Evolutionary conservation across 2,113 vertebrate species (phyloP).

Genomic region (Megaceryle torquata): DNA sequence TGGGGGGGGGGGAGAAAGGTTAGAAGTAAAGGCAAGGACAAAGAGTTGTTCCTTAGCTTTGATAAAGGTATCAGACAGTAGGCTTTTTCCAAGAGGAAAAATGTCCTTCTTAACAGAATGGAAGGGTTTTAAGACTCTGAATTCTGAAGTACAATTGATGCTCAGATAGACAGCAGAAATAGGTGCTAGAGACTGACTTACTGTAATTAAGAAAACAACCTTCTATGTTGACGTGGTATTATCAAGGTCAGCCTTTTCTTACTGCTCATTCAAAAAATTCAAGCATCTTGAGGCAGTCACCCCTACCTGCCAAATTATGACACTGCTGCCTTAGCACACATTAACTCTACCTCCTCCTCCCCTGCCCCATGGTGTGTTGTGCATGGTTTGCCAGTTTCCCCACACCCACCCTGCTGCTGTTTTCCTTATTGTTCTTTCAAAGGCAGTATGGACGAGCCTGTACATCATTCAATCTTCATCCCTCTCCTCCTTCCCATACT

Average conservation of each 20-base stretch:
- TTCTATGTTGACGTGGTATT: background rate
- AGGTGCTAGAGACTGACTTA: background rate
- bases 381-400: background rate
- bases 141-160: accelerated
- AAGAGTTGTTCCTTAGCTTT: background rate
- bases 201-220: background rate
- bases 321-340: background rate
- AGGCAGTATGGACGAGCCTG: background rate
- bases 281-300: background rate
- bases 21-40: background rate
- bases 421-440: background rate
- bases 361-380: background rate
- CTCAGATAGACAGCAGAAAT: background rate
- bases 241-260: background rate
- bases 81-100: background rate
- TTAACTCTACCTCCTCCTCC: accelerated
- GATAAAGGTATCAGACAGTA: background rate
- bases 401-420: too few relatives aligned
- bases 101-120: background rate
- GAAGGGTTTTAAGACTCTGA: background rate
- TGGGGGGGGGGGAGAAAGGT: too few relatives aligned
- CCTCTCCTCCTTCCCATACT: background rate
- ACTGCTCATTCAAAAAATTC: background rate
- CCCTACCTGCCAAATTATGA: background rate
- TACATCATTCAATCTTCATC: background rate